Base-by-base conservation (phyloP, 2,888 invertebrate genomes). In the Asteroscopus sphinx region DNA sequence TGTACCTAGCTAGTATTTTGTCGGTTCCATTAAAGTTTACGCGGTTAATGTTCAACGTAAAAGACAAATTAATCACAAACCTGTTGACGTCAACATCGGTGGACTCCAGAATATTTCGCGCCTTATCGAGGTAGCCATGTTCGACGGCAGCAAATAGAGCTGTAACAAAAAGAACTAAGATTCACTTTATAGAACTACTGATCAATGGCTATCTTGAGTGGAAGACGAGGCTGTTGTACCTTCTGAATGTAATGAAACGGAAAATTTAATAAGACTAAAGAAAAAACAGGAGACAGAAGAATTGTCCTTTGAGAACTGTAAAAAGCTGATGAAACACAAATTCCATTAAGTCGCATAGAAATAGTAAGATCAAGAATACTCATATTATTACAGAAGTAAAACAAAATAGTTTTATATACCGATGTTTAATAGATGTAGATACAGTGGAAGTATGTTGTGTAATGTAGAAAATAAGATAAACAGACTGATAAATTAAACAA, bases 141-240 rank as follows among this genome's bases (percentile, higher is more conserved):
- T 99, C 99, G 32, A 99, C 98, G 5, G 99, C 99, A 32, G 98
- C 97, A 87, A 99, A 98, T 42, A 99, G 95, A 49, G 98, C 99
- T 99, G 96, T 21, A 96, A 96, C 89, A 93, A 92, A 83, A 76
- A 80, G 76, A 59, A 65, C 72, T 74, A 58, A 60, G 58, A 69
- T 72, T 69, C 60, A 69, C 64, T 68, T 62, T 68, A 68, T 17
- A 65, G 67, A 63, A 79, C 44, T 48, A 64, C 49, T 46, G 44
- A 21, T 46, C 3, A 13, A 30, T 28, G 45, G 16, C 21, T 59
- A 30, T 1, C 17, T 46, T 15, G n/a, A 21, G 21, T 21, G 6
- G 4, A 21, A 21, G 21, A 6, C 21, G 21, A 21, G 21, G 21
- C 21, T 21, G 21, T 3, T 3, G 4, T 21, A 6, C 4, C 21